phyloP scores from a whole-genome alignment of 2,113 vertebrate genomes.

The Acanthochromis polyacanthus region DNA sequence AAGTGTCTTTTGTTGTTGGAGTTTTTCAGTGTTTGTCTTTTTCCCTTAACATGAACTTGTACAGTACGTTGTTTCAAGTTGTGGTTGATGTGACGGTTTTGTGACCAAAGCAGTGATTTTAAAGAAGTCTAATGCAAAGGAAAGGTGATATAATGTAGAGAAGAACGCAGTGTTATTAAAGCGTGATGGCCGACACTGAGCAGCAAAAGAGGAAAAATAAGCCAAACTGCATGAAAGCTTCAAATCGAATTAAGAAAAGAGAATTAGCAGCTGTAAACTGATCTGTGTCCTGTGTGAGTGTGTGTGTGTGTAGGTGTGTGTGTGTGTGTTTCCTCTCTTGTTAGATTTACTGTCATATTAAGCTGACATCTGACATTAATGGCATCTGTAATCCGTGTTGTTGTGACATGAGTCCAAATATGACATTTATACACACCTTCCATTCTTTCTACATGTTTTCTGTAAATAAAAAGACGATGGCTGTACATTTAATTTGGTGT shows the following conservation, averaged over 20 bases:
- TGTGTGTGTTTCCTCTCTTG: slow-evolving; percentile 6
- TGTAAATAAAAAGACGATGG: slow-evolving; percentile 53
- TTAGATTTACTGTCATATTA: slow-evolving; percentile 16
- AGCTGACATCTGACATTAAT: slow-evolving; percentile 15
- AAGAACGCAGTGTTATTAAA: neutral
- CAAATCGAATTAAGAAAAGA: slow-evolving; percentile 9
- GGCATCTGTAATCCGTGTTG: slow-evolving; percentile 35
- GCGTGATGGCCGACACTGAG: neutral
- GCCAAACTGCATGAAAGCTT: slow-evolving; percentile 1
- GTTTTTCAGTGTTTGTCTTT: slow-evolving; percentile 11
- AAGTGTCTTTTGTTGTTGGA: neutral
- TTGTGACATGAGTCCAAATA: slow-evolving; percentile 52
- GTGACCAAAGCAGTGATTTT: slow-evolving; percentile 5
- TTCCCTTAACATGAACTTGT: slow-evolving; percentile 23
- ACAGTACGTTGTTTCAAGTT: slow-evolving; percentile 29
- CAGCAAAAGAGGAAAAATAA: slow-evolving; percentile 17
- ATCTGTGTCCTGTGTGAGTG: slow-evolving; percentile 12
- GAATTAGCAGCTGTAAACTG: slow-evolving; percentile 1
- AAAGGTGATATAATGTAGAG: neutral
- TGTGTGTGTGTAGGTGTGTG: neutral
- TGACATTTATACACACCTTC: slow-evolving; percentile 11
- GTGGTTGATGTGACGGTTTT: slow-evolving; percentile 34
- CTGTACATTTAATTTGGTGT: neutral
- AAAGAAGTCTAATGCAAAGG: neutral
- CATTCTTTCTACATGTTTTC: slow-evolving; percentile 20